Conservation (phyloP, 2,888 invertebrate genomes). For the Anorthoa munda region DNA sequence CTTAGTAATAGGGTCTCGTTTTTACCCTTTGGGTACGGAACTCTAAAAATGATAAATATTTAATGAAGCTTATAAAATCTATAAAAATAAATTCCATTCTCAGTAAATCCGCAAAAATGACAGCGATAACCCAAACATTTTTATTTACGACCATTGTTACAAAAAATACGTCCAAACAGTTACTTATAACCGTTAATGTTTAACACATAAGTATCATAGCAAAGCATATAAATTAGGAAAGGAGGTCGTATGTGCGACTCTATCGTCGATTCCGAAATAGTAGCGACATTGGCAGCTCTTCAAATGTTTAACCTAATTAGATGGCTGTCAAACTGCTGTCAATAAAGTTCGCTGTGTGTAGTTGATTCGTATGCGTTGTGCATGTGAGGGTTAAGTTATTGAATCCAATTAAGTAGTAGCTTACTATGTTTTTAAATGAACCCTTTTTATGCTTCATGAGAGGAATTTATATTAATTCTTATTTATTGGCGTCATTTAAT, state of each 20-base stretch:
- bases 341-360: constrained; percentile 18
- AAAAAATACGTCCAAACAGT: constrained; percentile 50
- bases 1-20: too few relatives aligned
- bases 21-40: too few relatives aligned
- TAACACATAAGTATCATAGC: constrained; percentile 37
- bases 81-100: not conserved
- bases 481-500: not conserved
- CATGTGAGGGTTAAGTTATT: constrained; percentile 25
- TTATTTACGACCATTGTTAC: constrained; percentile 35
- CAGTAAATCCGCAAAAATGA: not conserved
- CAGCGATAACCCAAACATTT: not conserved
- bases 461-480: not conserved
- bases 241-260: constrained; percentile 49
- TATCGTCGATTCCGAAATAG: constrained; percentile 57
- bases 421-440: not conserved
- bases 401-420: not conserved
- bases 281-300: constrained; percentile 59
- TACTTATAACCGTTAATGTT: constrained; percentile 53
- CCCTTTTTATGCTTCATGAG: not conserved
- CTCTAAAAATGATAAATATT: not conserved
- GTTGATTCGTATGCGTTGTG: constrained; percentile 20
- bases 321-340: constrained; percentile 39
- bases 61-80: not conserved
- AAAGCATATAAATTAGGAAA: constrained; percentile 45
- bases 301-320: constrained; percentile 57